Evolutionary conservation across 2,888 invertebrate species (phyloP), one percentile per base, ranked within the genome.

Genomic region (Caenorhabditis sp.): DNA sequence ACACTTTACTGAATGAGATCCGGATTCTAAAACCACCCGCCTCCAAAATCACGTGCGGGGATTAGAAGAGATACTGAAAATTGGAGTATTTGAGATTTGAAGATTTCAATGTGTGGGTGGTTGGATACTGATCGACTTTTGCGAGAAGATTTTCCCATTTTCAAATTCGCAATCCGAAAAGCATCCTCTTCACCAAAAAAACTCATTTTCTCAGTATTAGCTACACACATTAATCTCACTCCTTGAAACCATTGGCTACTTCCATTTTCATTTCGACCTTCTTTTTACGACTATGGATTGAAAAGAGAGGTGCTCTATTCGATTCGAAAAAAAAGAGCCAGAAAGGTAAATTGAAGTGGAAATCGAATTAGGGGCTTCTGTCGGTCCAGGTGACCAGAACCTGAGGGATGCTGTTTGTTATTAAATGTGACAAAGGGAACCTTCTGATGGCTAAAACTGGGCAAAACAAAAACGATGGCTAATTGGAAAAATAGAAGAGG

Each of bases 331-430:
- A 41, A 19, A 12, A n/a, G n/a, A 49, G 24, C 51, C 16, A 63
- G 41, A 76, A 69, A 68, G 76, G 76, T 77, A 63, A 63, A 77
- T 77, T 77, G 77, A 19, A 31, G 31, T 5, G 41, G 59, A 44
- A 75, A 69, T 63, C 61, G 54, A 68, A 77, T 77, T 77, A 63
- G 19, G 68, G 66, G 38, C 12, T 47, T 51, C 24, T 2, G 58
- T 31, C 31, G 76, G n/a, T 26, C 58, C 38, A 35, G 69, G 41
- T n/a, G 68, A 69, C 58, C 35, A 35, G 12, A 75, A 38, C 41
- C 54, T 61, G 31, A 61, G 35, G 61, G 54, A 54, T 54, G 54
- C 31, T 35, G 49, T 24, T 38, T 49, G 38, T 51, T 68, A 76
- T 76, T 68, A 76, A 76, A 76, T 68, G 59, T 69, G 68, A 75